phyloP scores from a whole-genome alignment of 2,113 vertebrate genomes.

The Australoheros scitulus region DNA sequence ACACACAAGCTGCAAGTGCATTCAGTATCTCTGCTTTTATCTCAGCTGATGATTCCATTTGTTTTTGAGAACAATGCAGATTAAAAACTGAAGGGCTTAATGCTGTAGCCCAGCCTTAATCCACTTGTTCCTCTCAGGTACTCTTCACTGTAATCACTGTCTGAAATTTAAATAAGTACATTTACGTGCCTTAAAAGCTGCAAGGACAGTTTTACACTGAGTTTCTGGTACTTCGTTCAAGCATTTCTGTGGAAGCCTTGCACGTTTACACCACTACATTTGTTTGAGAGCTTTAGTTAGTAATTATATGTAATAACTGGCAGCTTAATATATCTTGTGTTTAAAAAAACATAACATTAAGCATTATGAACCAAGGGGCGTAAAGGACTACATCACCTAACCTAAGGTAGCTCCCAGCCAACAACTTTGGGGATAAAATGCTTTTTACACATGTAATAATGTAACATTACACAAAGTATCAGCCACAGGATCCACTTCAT shows the following conservation, averaged over 20 bases:
- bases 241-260: background rate
- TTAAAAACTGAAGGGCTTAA: background rate
- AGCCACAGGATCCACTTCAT: background rate
- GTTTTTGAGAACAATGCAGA: background rate
- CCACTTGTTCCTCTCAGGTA: background rate
- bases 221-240: background rate
- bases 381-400: background rate
- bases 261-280: background rate
- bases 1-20: background rate
- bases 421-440: fast-evolving
- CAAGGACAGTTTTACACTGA: background rate
- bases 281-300: background rate
- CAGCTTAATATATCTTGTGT: background rate
- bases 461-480: background rate
- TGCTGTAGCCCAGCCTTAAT: background rate
- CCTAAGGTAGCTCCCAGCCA: background rate
- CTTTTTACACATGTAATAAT: background rate
- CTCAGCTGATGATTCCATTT: background rate
- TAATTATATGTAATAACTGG: too few species aligned
- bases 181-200: background rate
- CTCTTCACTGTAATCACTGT: background rate
- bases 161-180: background rate
- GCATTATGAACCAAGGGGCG: background rate
- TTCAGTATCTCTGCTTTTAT: background rate
- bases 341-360: background rate